phyloP scores from a whole-genome alignment of 1,140 invertebrate genomes.

The Amphibalanus amphitrite region DNA sequence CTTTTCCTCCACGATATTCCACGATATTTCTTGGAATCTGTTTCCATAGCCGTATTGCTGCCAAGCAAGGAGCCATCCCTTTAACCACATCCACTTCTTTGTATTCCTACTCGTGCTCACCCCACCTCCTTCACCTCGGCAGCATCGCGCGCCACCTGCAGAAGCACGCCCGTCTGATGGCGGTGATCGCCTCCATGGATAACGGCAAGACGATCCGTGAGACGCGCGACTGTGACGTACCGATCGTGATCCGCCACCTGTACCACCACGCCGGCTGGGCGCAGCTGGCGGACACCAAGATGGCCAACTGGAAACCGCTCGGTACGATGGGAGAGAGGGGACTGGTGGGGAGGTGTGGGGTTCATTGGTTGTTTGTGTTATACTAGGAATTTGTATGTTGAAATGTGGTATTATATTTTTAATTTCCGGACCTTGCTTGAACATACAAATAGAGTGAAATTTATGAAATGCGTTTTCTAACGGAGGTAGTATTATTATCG shows the following conservation, averaged over 20 bases:
- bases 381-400: too few relatives aligned
- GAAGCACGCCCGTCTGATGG: slow-evolving; percentile 29
- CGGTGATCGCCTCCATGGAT: slow-evolving; percentile 29
- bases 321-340: slow-evolving; percentile 20
- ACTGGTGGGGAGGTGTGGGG: not conserved
- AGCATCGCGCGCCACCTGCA: slow-evolving; percentile 33
- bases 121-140: slow-evolving; percentile 12
- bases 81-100: too few relatives aligned
- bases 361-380: slow-evolving; percentile 6
- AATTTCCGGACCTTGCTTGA: too few relatives aligned
- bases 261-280: slow-evolving; percentile 35
- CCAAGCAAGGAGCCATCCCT: too few relatives aligned
- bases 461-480: too few relatives aligned
- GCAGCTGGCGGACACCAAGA: slow-evolving; percentile 28
- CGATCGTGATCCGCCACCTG: slow-evolving; percentile 27
- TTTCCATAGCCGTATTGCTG: too few relatives aligned
- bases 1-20: too few relatives aligned
- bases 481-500: too few relatives aligned
- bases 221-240: slow-evolving; percentile 28
- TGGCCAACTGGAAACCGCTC: slow-evolving; percentile 27
- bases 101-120: too few relatives aligned
- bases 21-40: too few relatives aligned
- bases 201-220: slow-evolving; percentile 29
- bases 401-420: too few relatives aligned
- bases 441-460: too few relatives aligned